phyloP scores from a whole-genome alignment of 2,113 vertebrate genomes.

The Bufo gargarizans region DNA sequence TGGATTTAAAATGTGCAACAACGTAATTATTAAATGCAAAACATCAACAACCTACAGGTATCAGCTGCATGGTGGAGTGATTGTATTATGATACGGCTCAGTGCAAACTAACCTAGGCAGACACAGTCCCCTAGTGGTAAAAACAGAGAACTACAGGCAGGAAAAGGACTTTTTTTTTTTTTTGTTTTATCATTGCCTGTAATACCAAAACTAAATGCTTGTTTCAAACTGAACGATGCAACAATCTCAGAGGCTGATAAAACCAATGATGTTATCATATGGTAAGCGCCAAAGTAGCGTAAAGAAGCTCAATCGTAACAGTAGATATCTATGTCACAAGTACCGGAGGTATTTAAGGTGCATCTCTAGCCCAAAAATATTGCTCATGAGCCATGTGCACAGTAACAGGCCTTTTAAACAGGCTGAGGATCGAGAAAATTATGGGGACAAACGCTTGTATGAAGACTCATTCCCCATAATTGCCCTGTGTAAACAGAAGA shows the following conservation, averaged over 20 bases:
- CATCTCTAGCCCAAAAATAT: too few relatives aligned
- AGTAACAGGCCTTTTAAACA: too few relatives aligned
- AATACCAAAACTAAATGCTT: background rate
- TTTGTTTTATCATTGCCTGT: background rate
- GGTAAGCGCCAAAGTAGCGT: background rate
- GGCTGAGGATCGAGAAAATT: too few relatives aligned
- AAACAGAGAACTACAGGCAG: background rate
- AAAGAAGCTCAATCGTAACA: background rate
- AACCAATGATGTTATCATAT: background rate
- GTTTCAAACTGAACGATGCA: background rate
- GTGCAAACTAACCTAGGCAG: background rate
- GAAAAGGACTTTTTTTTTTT: background rate
- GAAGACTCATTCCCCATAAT: too few relatives aligned
- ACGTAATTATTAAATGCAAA: background rate
- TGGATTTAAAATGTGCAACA: background rate
- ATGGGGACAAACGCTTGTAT: too few relatives aligned
- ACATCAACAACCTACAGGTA: background rate
- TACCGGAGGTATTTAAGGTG: background rate
- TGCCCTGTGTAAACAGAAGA: too few relatives aligned
- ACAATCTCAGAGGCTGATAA: background rate
- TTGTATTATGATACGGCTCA: background rate
- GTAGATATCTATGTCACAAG: background rate
- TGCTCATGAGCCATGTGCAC: too few relatives aligned
- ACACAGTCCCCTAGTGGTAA: conserved; percentile 46
- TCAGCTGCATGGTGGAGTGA: background rate